Base-by-base conservation (phyloP, 2,888 invertebrate species). In the Phasia obesa region DNA sequence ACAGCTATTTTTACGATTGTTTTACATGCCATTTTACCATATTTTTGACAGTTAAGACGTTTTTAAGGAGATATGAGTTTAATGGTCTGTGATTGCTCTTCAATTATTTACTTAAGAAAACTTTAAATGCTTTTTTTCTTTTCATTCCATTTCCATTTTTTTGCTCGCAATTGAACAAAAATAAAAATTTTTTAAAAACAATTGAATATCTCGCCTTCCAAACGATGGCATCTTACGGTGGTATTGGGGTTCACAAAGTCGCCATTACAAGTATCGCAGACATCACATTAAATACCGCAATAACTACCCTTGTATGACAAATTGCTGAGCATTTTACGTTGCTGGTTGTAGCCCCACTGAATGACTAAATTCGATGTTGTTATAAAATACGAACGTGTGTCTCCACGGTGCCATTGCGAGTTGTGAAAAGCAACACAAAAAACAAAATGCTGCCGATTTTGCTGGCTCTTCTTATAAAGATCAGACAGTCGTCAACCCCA, bases 211-310 rank as follows among this genome's bases (percentile, higher is more conserved):
- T 3, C 4, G 11, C 15, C 13, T 11, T 17, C 44, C 35, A 21
- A n/a, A 21, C 44, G 31, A 3, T 65, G n/a, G 3, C 35, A 23
- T 38, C 27, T 31, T 71, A 31, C 11, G 5, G 17, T 27, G 9
- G 15, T 62, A 38, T 47, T 67, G 19, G 47, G n/a, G 47, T 65
- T 75, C 51, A 9, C 38, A 53, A 44, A 76, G 76, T 71, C 81
- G 53, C 71, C 59, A 67, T 47, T 71, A 47, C 2, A 15, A 47
- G 31, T 17, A 71, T 81, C 27, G 38, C 51, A 71, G 59, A 71
- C 81, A 69, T 69, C 75, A 81, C 65, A 81, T 76, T 76, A 81
- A 81, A 76, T 67, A 65, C 81, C 81, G 71, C 81, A 81, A 81
- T 76, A 81, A 76, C 71, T 67, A 76, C 71, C 55, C 76, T 71